Base-by-base conservation (phyloP, 2,797 vertebrate species). In the Aplochiton taeniatus region DNA sequence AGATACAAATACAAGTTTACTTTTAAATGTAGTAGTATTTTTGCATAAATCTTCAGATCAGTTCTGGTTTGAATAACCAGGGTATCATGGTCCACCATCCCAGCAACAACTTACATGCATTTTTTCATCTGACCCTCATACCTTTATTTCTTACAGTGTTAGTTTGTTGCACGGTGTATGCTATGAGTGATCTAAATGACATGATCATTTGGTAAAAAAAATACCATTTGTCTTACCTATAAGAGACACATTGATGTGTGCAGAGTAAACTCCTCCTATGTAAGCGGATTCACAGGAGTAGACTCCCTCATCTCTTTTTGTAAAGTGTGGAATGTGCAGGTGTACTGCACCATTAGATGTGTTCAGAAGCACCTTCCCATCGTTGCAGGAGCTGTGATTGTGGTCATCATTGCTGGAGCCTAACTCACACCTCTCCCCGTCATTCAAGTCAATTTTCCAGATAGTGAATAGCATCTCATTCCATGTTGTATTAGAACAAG, bases 251-350 rank as follows among this genome's bases (percentile, higher is more conserved):
- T 46, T 0, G 57, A 81, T n/a, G 1, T n/a, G 19, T 1, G 0
- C 0, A 1, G 41, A 0, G 0, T 1, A 31, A n/a, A 18, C 18
- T 48, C 80, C 85, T 50, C 73, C 87, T 0, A 0, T 7, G 67
- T 50, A 87, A 12, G 9, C 68, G 0, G 47, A 31, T 0, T 93
- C 75, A 77, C 91, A 93, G 0, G 0, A 51, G 68, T 93, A 93
- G 63, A 13, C 8, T 10, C 92, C 91, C 57, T 81, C 81, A 13
- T 93, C 90, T 0, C 11, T 0, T 0, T 7, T 0, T 4, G 86
- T 81, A 75, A 93, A 80, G 0, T 82, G 46, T 31, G 89, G 83
- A 72, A 93, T 89, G 64, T 75, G 62, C 51, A 93, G 84, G 68
- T 82, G 83, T 0, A 69, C 65, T 49, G 59, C 44, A 65, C 19